These are phyloP conservation scores for Boulengeromyrus knoepffleri DNA, from an alignment of 2,113 vertebrate genomes.

Conservation along the genomic window DNA sequence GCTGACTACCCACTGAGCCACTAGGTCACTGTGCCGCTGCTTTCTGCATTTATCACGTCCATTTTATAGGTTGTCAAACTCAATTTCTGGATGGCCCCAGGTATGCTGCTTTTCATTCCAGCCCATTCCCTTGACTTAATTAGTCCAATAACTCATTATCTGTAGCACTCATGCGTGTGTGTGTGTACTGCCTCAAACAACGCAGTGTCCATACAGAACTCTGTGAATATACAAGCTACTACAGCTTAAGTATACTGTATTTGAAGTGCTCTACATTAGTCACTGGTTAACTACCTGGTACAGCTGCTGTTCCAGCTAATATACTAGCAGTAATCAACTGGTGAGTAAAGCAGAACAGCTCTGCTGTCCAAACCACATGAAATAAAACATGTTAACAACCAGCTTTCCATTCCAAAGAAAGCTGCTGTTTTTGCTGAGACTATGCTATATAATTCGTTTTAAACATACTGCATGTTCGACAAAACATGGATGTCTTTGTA, in stretches of 20 bases:
- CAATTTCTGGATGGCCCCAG: background rate
- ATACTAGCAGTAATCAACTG: background rate
- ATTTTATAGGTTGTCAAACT: background rate
- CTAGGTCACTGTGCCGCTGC: background rate
- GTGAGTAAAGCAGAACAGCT: background rate
- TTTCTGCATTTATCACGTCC: background rate
- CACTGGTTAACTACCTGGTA: background rate
- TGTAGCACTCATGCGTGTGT: background rate
- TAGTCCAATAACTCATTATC: constrained; percentile 8
- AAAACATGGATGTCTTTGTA: background rate
- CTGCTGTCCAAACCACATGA: background rate
- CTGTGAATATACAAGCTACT: background rate
- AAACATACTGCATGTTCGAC: background rate
- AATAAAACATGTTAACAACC: background rate
- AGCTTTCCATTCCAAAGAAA: background rate
- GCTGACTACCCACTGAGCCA: background rate
- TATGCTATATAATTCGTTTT: background rate
- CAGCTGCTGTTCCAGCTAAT: background rate
- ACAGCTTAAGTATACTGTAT: background rate
- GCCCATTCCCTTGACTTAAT: background rate
- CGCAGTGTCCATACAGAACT: background rate
- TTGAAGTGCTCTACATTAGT: background rate
- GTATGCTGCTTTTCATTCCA: background rate
- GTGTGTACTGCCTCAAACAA: background rate
- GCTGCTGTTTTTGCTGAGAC: background rate